Conservation (phyloP, 2,888 invertebrate genomes). For the Eucera pruinosa region DNA sequence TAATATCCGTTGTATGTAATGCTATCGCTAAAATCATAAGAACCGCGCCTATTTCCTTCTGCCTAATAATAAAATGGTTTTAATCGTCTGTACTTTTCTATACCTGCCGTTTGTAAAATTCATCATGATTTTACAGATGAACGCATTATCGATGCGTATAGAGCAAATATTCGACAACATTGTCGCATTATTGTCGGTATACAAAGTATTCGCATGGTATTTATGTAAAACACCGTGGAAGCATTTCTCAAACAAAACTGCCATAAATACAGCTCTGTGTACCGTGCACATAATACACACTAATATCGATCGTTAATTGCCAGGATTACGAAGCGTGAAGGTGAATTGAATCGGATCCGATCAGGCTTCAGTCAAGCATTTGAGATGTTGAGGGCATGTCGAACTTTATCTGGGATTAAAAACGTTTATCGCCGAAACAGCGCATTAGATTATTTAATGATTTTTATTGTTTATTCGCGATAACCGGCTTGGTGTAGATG, state of each 20-base stretch:
- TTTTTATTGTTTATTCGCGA: slow-evolving; percentile 34
- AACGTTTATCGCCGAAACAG: slow-evolving; percentile 23
- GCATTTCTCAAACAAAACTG: slow-evolving; percentile 14
- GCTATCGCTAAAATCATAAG: neutral
- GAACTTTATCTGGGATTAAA: slow-evolving; percentile 17
- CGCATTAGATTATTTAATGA: slow-evolving; percentile 36
- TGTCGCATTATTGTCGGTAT: neutral
- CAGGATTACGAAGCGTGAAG: neutral
- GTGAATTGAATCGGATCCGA: neutral
- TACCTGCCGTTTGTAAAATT: neutral
- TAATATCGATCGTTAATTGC: neutral
- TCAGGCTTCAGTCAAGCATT: neutral
- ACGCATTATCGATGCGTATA: neutral
- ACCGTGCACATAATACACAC: neutral
- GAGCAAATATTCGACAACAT: slow-evolving; percentile 3
- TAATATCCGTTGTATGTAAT: neutral
- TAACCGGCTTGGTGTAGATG: slow-evolving; percentile 24
- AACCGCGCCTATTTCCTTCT: neutral
- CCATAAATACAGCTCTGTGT: neutral
- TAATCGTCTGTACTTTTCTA: neutral
- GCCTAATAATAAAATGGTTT: neutral
- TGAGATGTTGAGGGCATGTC: neutral
- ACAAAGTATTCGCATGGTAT: slow-evolving; percentile 9
- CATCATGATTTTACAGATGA: neutral
- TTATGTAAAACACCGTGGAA: slow-evolving; percentile 14